Conservation (phyloP, 2,113 vertebrate genomes). For the Protobothrops flavoviridis region DNA sequence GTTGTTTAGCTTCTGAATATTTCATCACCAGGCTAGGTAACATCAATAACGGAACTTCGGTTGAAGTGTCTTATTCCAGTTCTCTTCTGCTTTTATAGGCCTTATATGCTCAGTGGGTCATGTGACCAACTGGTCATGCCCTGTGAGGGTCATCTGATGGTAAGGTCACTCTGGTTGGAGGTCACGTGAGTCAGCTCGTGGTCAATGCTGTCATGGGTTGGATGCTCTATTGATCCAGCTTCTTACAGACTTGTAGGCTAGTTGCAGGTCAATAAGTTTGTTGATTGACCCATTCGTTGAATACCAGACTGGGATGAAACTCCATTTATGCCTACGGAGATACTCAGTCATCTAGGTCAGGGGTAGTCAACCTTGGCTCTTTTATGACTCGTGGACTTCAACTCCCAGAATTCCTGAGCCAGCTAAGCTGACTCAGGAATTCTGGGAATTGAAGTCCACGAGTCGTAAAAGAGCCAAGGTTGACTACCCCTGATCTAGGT, state of each 20-base stretch:
- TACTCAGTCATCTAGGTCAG: too few species aligned
- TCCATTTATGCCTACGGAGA: too few species aligned
- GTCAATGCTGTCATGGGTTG: too few species aligned
- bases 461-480: too few species aligned
- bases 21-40: not conserved
- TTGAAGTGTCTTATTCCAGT: not conserved
- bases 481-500: too few species aligned
- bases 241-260: not conserved
- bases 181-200: too few species aligned
- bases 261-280: not conserved
- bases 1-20: not conserved
- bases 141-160: not conserved
- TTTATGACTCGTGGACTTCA: too few species aligned
- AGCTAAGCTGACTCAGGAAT: too few species aligned
- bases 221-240: too few species aligned
- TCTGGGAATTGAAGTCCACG: too few species aligned
- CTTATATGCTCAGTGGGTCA: not conserved
- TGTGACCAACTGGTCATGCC: not conserved
- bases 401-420: too few species aligned
- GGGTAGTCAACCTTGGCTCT: too few species aligned
- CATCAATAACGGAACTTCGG: not conserved
- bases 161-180: not conserved
- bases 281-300: not conserved
- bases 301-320: not conserved
- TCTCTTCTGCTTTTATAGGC: not conserved